Evolutionary conservation across 1,140 invertebrate species (phyloP).

Genomic region (Microvelia longipes): DNA sequence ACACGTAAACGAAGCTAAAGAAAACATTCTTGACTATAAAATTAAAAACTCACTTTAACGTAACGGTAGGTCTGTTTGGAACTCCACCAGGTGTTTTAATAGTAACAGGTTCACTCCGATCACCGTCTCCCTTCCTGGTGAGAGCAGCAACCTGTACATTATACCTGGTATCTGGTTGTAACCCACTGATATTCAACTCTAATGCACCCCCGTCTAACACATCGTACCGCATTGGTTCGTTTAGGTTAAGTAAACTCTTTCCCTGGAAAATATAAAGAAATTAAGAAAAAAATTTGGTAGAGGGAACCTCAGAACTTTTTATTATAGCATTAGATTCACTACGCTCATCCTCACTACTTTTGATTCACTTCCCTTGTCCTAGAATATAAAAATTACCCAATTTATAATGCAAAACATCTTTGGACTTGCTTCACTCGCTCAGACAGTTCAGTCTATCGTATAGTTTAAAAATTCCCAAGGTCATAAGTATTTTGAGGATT

Average conservation of each 20-base stretch:
- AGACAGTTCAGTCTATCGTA: too few species aligned
- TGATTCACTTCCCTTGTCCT: too few species aligned
- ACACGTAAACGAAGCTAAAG: too few species aligned
- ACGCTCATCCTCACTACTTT: too few species aligned
- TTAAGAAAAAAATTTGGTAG: not conserved
- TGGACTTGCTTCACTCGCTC: too few species aligned
- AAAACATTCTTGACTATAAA: too few species aligned
- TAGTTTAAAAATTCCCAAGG: too few species aligned
- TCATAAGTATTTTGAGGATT: too few species aligned
- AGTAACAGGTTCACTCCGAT: constrained; percentile 61
- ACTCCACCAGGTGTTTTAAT: constrained; percentile 87
- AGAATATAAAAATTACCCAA: too few species aligned
- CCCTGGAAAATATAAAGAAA: constrained; percentile 35
- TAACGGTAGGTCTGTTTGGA: constrained; percentile 69
- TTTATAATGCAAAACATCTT: too few species aligned
- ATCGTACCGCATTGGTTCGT: constrained; percentile 68
- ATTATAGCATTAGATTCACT: not conserved
- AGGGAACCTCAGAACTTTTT: not conserved
- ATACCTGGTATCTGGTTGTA: constrained; percentile 87
- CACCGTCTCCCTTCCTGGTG: constrained; percentile 87
- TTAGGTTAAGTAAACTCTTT: constrained; percentile 61
- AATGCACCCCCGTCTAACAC: constrained; percentile 60
- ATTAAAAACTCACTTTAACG: too few species aligned
- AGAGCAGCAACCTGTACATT: constrained; percentile 83
- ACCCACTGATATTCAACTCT: constrained; percentile 65